Evolutionary conservation across 2,797 vertebrate genomes (phyloP).

Genomic region (Macropodus opercularis): DNA sequence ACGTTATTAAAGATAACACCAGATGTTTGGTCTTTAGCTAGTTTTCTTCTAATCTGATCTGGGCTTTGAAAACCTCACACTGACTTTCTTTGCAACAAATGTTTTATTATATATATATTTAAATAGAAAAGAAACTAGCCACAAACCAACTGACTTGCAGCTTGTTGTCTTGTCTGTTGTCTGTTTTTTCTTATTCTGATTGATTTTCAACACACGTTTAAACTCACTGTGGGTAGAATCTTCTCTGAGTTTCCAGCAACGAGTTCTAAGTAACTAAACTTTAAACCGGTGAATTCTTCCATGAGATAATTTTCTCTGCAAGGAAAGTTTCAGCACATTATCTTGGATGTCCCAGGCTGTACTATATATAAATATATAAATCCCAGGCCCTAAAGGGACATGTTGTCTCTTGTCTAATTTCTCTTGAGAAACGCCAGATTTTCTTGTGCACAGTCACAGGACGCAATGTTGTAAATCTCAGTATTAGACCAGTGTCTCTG

Average conservation of each 20-base stretch:
- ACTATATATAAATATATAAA: too few species aligned
- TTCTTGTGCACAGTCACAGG: too few species aligned
- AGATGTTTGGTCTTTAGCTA: neutral
- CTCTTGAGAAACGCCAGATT: too few species aligned
- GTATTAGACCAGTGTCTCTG: too few species aligned
- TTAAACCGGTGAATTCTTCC: neutral
- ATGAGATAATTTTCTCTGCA: neutral
- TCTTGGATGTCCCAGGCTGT: neutral
- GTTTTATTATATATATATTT: too few species aligned
- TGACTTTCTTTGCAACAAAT: neutral
- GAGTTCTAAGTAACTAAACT: slow-evolving; percentile 4
- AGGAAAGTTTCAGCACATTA: slow-evolving; percentile 1
- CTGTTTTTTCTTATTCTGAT: neutral
- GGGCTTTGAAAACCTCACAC: neutral
- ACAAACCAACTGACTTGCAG: too few species aligned
- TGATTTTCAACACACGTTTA: neutral
- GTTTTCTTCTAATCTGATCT: neutral
- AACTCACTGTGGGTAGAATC: neutral
- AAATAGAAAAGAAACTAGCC: too few species aligned
- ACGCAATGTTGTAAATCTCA: too few species aligned
- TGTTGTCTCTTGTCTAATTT: too few species aligned
- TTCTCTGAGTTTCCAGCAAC: too few species aligned
- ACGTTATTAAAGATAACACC: neutral
- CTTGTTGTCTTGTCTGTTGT: neutral
- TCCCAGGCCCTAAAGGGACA: too few species aligned